Evolutionary conservation across 2,797 vertebrate genomes (phyloP).

Genomic region (Sylvia borin): DNA sequence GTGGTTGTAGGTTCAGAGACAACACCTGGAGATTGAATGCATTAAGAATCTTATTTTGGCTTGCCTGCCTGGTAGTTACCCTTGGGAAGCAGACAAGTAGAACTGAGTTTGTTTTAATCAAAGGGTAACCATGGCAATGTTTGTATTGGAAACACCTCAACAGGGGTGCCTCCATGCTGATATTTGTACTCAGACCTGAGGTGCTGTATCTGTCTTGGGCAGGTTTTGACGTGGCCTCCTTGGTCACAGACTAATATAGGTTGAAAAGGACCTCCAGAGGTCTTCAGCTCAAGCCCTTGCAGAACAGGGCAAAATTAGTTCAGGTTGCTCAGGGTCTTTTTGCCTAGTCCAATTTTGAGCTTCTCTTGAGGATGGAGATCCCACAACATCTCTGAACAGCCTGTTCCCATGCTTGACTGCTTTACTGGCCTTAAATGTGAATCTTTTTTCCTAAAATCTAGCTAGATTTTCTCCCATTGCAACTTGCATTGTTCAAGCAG

Average conservation of each 20-base stretch:
- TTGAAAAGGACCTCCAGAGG: not conserved
- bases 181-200: not conserved
- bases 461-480: not conserved
- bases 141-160: constrained; percentile 41
- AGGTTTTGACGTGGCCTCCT: not conserved
- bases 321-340: not conserved
- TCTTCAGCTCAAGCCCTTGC: not conserved
- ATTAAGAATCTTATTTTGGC: not conserved
- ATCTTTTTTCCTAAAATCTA: not conserved
- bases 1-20: not conserved
- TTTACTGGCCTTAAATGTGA: not conserved
- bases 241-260: not conserved
- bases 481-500: not conserved
- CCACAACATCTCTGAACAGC: not conserved
- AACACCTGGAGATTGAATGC: not conserved
- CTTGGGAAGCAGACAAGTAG: not conserved
- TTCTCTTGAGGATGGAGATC: not conserved
- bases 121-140: constrained; percentile 15
- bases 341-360: not conserved
- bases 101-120: not conserved
- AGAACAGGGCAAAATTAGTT: not conserved
- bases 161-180: not conserved
- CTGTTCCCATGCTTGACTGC: not conserved
- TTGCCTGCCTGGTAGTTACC: not conserved
- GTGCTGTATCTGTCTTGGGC: not conserved